Conservation (phyloP, 2,797 vertebrate genomes). For the Eulemur coronatus region DNA sequence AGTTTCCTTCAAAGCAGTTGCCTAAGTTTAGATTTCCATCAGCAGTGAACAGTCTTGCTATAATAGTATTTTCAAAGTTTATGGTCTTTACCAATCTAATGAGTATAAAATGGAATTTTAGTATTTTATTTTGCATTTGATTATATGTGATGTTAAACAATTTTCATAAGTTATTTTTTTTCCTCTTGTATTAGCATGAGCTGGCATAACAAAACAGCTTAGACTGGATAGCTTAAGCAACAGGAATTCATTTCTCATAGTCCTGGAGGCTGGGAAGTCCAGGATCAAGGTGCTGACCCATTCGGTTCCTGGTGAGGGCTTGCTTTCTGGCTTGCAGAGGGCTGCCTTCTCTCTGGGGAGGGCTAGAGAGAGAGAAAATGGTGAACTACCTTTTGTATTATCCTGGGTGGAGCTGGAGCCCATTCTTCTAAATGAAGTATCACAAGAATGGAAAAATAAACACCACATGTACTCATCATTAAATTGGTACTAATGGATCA, state of each 20-base stretch:
- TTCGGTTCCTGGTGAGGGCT: neutral
- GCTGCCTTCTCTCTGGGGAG: neutral
- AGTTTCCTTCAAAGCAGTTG: neutral
- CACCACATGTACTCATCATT: too few species aligned
- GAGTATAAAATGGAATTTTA: neutral
- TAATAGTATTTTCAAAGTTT: neutral
- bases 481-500: too few species aligned
- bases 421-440: too few species aligned
- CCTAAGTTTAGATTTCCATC: neutral
- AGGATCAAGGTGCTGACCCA: neutral
- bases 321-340: neutral
- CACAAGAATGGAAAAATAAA: too few species aligned
- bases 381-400: neutral
- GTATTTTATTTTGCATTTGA: conserved; percentile 20
- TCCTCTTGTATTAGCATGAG: neutral
- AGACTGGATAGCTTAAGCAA: neutral
- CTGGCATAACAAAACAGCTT: neutral
- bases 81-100: neutral
- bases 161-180: conserved; percentile 4
- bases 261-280: neutral
- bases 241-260: neutral
- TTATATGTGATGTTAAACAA: neutral
- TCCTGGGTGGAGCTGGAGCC: too few species aligned
- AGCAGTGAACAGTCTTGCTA: neutral
- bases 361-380: too few species aligned